These are phyloP conservation scores for Muraenolepis orangiensis DNA, from an alignment of 2,797 vertebrate genomes.

Conservation along the genomic window DNA sequence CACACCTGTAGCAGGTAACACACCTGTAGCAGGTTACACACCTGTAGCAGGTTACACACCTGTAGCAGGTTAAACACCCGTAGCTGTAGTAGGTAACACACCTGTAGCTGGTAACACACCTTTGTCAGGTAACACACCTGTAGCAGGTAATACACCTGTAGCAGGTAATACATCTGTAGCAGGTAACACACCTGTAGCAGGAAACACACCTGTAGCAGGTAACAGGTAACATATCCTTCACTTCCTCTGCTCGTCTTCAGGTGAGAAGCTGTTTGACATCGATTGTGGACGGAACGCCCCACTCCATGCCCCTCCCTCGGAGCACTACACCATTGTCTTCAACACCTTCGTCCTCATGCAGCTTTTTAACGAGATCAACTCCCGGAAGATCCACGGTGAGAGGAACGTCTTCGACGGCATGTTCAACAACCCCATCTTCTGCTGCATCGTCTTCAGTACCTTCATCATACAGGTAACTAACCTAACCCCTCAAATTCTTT, in stretches of 20 bases:
- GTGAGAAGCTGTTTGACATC: constrained; percentile 89
- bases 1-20: background rate
- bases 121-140: background rate
- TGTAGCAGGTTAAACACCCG: background rate
- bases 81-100: too few species aligned
- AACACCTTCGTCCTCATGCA: constrained; percentile 99
- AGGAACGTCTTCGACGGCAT: constrained; percentile 94
- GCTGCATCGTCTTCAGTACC: constrained; percentile 88
- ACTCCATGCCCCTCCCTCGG: constrained; percentile 88
- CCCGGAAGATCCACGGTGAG: constrained; percentile 95
- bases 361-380: constrained; percentile 95
- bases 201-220: background rate
- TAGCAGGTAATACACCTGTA: background rate
- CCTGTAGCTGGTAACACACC: background rate
- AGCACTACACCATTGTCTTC: constrained; percentile 97
- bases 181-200: background rate
- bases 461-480: constrained; percentile 83
- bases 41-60: background rate
- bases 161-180: background rate
- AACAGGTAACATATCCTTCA: background rate
- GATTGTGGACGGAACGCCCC: constrained; percentile 90
- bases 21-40: too few species aligned
- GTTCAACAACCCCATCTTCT: constrained; percentile 93
- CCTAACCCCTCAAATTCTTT: background rate
- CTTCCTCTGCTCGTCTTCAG: constrained; percentile 57